Evolutionary conservation across 2,113 vertebrate species (phyloP), one percentile per base, ranked within the genome.

Genomic region (Emberiza fucata): DNA sequence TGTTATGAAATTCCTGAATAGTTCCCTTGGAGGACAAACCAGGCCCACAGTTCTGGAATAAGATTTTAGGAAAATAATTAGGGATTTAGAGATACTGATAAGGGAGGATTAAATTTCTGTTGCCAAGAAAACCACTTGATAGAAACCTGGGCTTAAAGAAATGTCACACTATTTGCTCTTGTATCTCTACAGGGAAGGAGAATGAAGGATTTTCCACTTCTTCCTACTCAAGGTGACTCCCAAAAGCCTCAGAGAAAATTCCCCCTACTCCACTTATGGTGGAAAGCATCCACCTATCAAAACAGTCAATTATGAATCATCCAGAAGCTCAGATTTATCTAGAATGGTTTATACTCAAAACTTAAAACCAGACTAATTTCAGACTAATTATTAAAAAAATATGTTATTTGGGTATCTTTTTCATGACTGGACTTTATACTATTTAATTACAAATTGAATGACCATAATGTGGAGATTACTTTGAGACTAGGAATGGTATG

Each of bases 21-120:
- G 42, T 53, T 70, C 78, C 35, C 56, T 61, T 66, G n/a, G 56
- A 87, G 51, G 31, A 86, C 39, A 93, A 65, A 79, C 35, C 57
- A 75, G 29, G 35, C 35, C 53, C n/a, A 78, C 0, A 8, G 57
- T 22, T 89, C 53, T 48, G 45, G 84, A 89, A 70, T 56, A 73
- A 69, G 53, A 83, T 70, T 95, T 83, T 53, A 78, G 69, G 64
- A 84, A 91, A 91, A 88, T 70, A 83, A 61, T 77, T 76, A 80
- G 63, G 37, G 53, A 77, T 83, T 86, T 68, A 94, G 50, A 73
- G 60, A 70, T 73, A 73, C 31, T 83, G 64, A 48, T 73, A 94
- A 91, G 31, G 42, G 37, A 78, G 94, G 48, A 90, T 59, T 81
- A 87, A 63, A 71, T 79, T 94, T 84, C 57, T 93, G 50, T 69